Conservation (phyloP, 2,888 invertebrate genomes). For the Limenitis camilla region DNA sequence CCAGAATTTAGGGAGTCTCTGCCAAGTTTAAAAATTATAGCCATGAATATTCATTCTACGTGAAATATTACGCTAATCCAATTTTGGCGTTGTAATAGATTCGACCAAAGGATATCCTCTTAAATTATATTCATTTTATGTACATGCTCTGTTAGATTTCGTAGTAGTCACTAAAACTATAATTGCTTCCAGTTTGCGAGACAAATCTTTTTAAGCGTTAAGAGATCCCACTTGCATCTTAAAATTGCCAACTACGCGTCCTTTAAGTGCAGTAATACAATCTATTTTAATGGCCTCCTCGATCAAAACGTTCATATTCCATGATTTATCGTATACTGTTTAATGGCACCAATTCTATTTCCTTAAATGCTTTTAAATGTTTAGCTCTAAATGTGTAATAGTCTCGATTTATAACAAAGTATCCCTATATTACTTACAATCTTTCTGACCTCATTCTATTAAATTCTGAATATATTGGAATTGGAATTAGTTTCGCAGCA, state of each 20-base stretch:
- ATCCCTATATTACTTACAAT: too few relatives aligned
- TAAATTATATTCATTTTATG: not conserved
- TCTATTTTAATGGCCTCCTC: constrained; percentile 14
- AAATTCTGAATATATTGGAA: not conserved
- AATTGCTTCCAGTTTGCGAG: not conserved
- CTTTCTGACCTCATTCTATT: too few relatives aligned
- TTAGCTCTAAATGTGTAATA: not conserved
- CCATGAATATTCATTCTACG: constrained; percentile 6
- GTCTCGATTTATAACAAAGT: too few relatives aligned
- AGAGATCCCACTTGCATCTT: constrained; percentile 11
- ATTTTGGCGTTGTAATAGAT: not conserved
- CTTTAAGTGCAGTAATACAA: constrained; percentile 14
- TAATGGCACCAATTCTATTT: constrained; percentile 12
- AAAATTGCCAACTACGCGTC: constrained; percentile 9
- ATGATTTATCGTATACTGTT: constrained; percentile 8
- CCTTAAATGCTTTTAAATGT: constrained; percentile 7
- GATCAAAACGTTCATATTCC: constrained; percentile 8
- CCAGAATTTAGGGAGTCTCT: constrained; percentile 1
- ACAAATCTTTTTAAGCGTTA: constrained; percentile 5
- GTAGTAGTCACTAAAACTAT: not conserved
- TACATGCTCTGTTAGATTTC: not conserved
- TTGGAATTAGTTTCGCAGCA: not conserved
- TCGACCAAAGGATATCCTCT: not conserved
- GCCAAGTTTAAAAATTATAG: constrained; percentile 10
- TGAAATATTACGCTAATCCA: constrained; percentile 2